A percentile compares a stretch with the other conserved stretches of the same genome.
Conservation (phyloP, 2,888 invertebrate genomes). For the Ophraella communa region DNA sequence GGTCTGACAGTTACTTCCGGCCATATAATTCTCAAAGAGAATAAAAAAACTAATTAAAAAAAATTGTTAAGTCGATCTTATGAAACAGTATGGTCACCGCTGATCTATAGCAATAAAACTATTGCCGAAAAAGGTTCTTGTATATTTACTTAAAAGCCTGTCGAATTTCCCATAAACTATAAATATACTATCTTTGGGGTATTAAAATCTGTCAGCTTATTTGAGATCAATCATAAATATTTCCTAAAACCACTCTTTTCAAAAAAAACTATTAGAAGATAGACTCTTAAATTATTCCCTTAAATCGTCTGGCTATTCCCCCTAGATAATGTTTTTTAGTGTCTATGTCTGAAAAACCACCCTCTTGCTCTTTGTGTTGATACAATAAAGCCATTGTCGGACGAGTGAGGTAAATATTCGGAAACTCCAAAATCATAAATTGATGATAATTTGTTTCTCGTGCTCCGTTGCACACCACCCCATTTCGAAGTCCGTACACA, state of each 20-base stretch:
- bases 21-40: too few species aligned
- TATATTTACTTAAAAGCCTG: too few species aligned
- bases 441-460: slow-evolving; percentile 32
- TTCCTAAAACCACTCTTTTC: background rate
- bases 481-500: slow-evolving; percentile 2
- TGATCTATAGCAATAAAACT: too few species aligned
- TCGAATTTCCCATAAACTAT: background rate
- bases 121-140: too few species aligned
- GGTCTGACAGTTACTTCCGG: too few species aligned
- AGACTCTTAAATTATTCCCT: slow-evolving; percentile 15
- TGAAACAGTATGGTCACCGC: too few species aligned
- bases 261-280: slow-evolving; percentile 13
- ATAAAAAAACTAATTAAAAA: too few species aligned
- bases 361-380: slow-evolving; percentile 20
- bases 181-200: background rate
- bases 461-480: slow-evolving; percentile 27
- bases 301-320: slow-evolving; percentile 14
- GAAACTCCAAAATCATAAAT: slow-evolving; percentile 33
- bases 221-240: background rate
- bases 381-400: slow-evolving; percentile 26
- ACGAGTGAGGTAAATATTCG: slow-evolving; percentile 28
- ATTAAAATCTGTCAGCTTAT: background rate
- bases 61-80: too few species aligned
- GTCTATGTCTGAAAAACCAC: slow-evolving; percentile 18
- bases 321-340: slow-evolving; percentile 24